Evolutionary conservation across 2,888 invertebrate genomes (phyloP).

Genomic region (Epinotia ramella): DNA sequence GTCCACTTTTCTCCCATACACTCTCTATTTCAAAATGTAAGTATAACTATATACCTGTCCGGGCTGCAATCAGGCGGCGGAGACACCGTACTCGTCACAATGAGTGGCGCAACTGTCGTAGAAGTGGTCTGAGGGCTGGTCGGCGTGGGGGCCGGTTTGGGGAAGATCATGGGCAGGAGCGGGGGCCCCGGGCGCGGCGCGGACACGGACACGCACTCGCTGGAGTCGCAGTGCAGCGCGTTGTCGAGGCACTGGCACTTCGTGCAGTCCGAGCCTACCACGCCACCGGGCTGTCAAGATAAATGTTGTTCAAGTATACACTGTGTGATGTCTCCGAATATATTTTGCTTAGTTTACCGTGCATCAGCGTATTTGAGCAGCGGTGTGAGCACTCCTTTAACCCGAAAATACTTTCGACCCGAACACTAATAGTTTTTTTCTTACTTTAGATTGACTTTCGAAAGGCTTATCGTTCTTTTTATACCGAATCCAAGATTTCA

Average conservation of each 20-base stretch:
- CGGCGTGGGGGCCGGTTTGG: constrained; percentile 24
- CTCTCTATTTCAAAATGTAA: neutral
- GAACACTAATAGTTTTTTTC: no score
- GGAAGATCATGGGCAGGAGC: constrained; percentile 51
- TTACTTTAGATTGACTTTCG: no score
- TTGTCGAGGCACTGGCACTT: constrained; percentile 93
- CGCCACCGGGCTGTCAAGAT: constrained; percentile 88
- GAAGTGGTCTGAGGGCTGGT: constrained; percentile 7
- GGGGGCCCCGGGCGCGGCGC: constrained; percentile 56
- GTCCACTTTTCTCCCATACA: no score
- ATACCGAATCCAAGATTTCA: no score
- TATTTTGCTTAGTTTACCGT: no score
- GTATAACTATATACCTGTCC: constrained; percentile 58
- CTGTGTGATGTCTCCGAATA: no score
- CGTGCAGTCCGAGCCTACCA: constrained; percentile 86
- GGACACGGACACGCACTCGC: constrained; percentile 71
- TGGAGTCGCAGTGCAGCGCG: constrained; percentile 88
- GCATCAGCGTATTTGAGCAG: no score
- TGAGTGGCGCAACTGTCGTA: constrained; percentile 49
- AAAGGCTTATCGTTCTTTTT: no score
- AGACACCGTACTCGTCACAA: constrained; percentile 64
- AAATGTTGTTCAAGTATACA: neutral
- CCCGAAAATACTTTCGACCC: no score
- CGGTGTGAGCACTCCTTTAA: no score
- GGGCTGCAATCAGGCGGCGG: constrained; percentile 75